A percentile compares a stretch with the other conserved stretches of the same genome.
These are phyloP conservation scores for Carposina sasakii DNA, from an alignment of 1,140 invertebrate species.

Conservation along the genomic window DNA sequence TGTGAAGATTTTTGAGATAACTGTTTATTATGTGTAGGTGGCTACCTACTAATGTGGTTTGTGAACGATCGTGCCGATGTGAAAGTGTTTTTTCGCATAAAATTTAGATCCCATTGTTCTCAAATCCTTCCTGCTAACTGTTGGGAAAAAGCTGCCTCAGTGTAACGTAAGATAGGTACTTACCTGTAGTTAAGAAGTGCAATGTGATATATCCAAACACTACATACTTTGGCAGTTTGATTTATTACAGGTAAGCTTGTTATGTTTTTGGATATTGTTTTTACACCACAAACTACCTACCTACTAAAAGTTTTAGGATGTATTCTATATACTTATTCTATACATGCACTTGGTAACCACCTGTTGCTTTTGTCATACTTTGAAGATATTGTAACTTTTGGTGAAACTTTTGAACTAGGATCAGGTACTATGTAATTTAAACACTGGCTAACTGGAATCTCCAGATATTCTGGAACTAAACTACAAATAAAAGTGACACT, in stretches of 20 bases:
- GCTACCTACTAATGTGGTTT: constrained; percentile 56
- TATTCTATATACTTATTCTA: neutral
- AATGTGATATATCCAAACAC: constrained; percentile 33
- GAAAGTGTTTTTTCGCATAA: constrained; percentile 71
- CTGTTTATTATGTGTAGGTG: constrained; percentile 70
- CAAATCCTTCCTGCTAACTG: constrained; percentile 53
- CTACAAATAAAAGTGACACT: no score
- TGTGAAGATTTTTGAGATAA: constrained; percentile 23
- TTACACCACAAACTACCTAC: no score
- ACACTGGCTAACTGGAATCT: no score
- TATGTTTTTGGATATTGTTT: neutral
- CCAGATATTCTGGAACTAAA: no score
- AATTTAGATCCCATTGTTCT: constrained; percentile 70
- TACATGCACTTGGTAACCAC: neutral
- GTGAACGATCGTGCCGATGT: constrained; percentile 55
- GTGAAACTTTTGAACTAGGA: no score
- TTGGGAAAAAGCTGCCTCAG: constrained; percentile 47
- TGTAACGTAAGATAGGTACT: constrained; percentile 33
- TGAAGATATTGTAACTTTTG: no score
- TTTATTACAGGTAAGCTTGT: neutral
- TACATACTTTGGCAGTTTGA: constrained; percentile 4
- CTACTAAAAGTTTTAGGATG: neutral
- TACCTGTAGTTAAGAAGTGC: constrained; percentile 14
- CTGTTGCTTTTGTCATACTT: neutral
- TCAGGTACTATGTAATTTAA: no score